Conservation (phyloP, 2,113 vertebrate genomes). For the Motacilla tschutschensis region DNA sequence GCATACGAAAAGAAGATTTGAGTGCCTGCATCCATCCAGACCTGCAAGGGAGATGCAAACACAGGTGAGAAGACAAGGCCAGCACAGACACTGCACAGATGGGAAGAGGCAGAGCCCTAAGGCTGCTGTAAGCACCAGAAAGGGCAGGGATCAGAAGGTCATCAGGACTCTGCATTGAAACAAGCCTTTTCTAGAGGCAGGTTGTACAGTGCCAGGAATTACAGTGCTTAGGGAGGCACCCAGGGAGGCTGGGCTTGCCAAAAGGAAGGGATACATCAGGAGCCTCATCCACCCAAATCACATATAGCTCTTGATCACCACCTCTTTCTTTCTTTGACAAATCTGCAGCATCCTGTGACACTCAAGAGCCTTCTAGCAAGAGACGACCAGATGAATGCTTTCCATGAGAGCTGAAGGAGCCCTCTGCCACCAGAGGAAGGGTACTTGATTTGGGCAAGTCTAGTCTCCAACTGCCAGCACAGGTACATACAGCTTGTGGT, state of each 20-base stretch:
- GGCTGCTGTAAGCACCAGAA: neutral
- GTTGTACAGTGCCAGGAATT: neutral
- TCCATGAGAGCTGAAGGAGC: neutral
- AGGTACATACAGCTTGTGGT: neutral
- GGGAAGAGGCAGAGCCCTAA: neutral
- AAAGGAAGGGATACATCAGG: neutral
- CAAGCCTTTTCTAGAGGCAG: neutral
- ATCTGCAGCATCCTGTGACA: neutral
- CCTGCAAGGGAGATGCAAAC: slow-evolving; percentile 69
- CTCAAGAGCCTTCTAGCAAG: neutral
- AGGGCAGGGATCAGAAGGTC: neutral
- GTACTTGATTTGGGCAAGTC: neutral
- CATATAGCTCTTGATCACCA: neutral
- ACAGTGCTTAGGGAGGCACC: neutral
- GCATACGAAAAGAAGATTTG: slow-evolving; percentile 94
- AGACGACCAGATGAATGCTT: neutral
- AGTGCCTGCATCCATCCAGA: slow-evolving; percentile 95
- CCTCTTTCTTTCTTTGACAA: neutral
- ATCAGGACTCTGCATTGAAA: neutral
- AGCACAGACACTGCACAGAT: neutral
- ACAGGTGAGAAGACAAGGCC: slow-evolving; percentile 21
- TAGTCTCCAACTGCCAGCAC: neutral
- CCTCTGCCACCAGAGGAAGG: neutral
- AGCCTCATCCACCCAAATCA: neutral
- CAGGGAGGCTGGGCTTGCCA: neutral